Evolutionary conservation across 1,140 invertebrate species (phyloP).

Genomic region (Drosophila persimilis): DNA sequence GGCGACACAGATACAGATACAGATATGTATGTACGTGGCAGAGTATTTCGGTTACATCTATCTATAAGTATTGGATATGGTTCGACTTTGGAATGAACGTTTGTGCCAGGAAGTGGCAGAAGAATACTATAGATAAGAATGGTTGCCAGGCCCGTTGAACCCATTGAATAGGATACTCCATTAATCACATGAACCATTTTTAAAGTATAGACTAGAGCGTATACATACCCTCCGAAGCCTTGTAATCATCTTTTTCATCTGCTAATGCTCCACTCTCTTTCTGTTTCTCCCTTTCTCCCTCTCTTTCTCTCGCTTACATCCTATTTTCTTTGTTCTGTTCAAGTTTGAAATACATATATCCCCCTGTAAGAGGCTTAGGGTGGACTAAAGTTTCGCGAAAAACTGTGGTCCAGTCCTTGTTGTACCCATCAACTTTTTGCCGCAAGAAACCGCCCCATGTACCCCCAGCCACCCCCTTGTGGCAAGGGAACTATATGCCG

Average conservation of each 20-base stretch:
- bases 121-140: slow-evolving; percentile 1
- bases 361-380: no score
- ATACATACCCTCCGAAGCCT: no score
- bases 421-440: slow-evolving; percentile 6
- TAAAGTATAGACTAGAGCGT: no score
- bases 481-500: slow-evolving; percentile 2
- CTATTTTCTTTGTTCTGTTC: no score
- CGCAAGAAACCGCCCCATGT: no score
- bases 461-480: not conserved
- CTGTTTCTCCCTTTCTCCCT: no score
- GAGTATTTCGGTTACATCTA: slow-evolving; percentile 20
- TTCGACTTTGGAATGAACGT: not conserved
- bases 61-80: slow-evolving; percentile 20
- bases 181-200: no score
- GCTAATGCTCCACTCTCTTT: no score
- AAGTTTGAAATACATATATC: no score
- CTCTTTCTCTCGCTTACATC: no score
- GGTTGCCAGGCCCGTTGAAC: not conserved
- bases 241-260: no score
- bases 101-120: slow-evolving; percentile 17
- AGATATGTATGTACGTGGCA: not conserved
- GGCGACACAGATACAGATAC: not conserved
- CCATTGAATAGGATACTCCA: no score
- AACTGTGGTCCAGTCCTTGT: slow-evolving; percentile 31
- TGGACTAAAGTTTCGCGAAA: slow-evolving; percentile 23